Evolutionary conservation across 2,888 invertebrate species (phyloP), one percentile per base, ranked within the genome.

Genomic region (Heliconius ismenius): DNA sequence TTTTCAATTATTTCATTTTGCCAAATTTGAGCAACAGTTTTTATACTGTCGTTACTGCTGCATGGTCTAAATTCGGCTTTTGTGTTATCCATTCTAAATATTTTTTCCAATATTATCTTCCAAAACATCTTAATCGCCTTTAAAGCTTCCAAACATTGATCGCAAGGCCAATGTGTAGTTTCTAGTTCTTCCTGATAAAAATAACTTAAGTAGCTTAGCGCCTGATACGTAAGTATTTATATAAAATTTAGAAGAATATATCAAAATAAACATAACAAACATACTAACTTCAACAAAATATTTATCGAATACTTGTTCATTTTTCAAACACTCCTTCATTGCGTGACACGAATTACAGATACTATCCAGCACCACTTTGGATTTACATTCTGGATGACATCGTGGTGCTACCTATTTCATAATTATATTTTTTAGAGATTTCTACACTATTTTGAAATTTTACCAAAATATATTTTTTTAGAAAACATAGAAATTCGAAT

Each of bases 61-160:
- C 79, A 83, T 62, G 82, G 75, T 70, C 79, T 75, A 3, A 83
- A 75, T 49, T 88, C 84, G 70, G 75, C 80, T 79, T 87, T 90
- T 0, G 86, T 81, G 49, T 89, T 68, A 60, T 85, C 87, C 4
- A 92, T 80, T 73, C 88, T 83, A 64, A 93, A 91, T 79, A 93
- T 83, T 86, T 89, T 93, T 74, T 92, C 90, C 24, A 89, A 73
- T 10, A 94, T 87, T 32, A 93, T 86, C 84, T 88, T 92, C 93
- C 93, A 94, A 83, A 93, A 90, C 88, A 93, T 88, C 84, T 91
- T 93, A 63, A 94, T 87, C 74, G 87, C 89, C 85, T 92, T 93
- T n/a, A 94, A 82, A 43, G 91, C 90, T 58, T 90, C 91, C 73
- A 93, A 84, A 76, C 92, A 93, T 83, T 84, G 85, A 77, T 93